Percentiles rank a stretch among this genome's conserved stretches.
These are phyloP conservation scores for Entomobrya proxima DNA, from an alignment of 2,888 invertebrate genomes.

Conservation along the genomic window DNA sequence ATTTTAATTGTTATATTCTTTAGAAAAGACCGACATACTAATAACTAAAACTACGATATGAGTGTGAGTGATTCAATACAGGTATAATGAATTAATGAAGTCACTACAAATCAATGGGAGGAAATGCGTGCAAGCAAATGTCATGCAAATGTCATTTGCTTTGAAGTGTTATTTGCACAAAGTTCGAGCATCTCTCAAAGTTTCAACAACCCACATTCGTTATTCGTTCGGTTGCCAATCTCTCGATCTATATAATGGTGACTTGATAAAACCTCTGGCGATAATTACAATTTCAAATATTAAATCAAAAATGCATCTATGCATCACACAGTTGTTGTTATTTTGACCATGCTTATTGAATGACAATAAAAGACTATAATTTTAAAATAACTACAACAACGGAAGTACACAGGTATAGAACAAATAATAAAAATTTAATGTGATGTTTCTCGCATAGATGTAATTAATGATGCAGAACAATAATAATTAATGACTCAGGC, in stretches of 20 bases:
- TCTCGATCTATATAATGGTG: too few species aligned
- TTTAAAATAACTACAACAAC: neutral
- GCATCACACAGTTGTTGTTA: too few species aligned
- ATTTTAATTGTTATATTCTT: slow-evolving; percentile 33
- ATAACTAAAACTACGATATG: slow-evolving; percentile 9
- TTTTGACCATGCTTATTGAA: too few species aligned
- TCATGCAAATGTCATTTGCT: slow-evolving; percentile 6
- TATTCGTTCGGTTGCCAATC: too few species aligned
- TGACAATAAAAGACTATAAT: neutral
- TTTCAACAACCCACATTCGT: too few species aligned
- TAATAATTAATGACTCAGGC: slow-evolving; percentile 43
- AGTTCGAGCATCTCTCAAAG: too few species aligned
- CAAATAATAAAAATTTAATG: neutral
- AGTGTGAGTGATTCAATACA: too few species aligned
- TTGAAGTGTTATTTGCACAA: neutral
- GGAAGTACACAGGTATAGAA: neutral
- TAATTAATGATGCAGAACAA: slow-evolving; percentile 53
- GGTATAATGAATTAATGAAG: too few species aligned
- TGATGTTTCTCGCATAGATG: slow-evolving; percentile 12
- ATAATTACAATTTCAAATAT: neutral
- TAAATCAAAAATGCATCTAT: neutral
- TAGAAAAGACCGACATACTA: slow-evolving; percentile 35
- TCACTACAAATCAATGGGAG: neutral
- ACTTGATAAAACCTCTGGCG: neutral
- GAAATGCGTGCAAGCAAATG: slow-evolving; percentile 31